Base-by-base conservation (phyloP, 2,888 invertebrate genomes). In the Scaptomyza caliginosa region DNA sequence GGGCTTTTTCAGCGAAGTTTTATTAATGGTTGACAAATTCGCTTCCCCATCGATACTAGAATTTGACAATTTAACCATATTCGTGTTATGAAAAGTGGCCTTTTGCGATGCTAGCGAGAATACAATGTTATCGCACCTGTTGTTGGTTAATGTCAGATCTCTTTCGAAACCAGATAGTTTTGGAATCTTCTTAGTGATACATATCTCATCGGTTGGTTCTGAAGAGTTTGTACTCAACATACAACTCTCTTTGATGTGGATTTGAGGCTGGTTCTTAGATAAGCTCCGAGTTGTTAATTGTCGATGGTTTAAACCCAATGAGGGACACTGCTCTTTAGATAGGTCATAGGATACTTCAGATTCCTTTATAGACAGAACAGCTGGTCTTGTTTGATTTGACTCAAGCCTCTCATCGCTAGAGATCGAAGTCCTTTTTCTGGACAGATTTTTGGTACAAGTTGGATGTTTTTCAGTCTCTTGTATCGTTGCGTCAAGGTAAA, bases 361-460 rank as follows among this genome's bases (percentile, higher is more conserved):
- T n/a, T n/a, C n/a, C n/a, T n/a, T n/a, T n/a, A n/a, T n/a, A n/a
- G n/a, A n/a, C 28, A 7, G 34, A 28, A 4, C 11, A 5, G 6
- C 2, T 8, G 3, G 11, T 8, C 17, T 17, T 19, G 19, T n/a
- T 13, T 4, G 28, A 8, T 11, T 13, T n/a, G 6, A 4, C 19
- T n/a, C 19, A 1, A 23, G 19, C 13, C 10, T 40, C 7, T 23
- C 4, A 1, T 16, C 32, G 11, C 3, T 21, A 1, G 30, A 32
- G 1, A 1, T 11, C 11, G 1, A 17, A 1, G 19, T 5, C 2
- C 1, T 2, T 0, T 38, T 46, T 21, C 1, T 32, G 39, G 26
- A 55, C 38, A 0, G 46, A 16, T 16, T 57, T 5, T 48, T 13
- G 2, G 30, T 10, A 56, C 50, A 58, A 8, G 34, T 58, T 30